A percentile compares a stretch with the other conserved stretches of the same genome.
phyloP scores from a whole-genome alignment of 2,113 vertebrate species.

The Crocuta crocuta region DNA sequence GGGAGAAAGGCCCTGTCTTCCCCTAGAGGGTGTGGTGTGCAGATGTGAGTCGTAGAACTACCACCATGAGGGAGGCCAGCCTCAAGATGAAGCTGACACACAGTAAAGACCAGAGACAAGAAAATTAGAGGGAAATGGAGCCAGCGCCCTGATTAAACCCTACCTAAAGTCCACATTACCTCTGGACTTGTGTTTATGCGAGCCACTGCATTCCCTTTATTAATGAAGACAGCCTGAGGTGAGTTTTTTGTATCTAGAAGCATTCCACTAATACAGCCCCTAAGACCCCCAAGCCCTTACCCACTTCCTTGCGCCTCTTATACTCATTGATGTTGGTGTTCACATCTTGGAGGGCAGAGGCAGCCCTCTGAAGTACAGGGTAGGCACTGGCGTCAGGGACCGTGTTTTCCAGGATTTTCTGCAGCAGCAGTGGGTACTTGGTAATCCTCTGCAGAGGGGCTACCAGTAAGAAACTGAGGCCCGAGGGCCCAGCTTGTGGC shows the following conservation, averaged over 20 bases:
- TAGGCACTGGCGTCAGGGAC: slow-evolving; percentile 84
- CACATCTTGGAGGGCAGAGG: slow-evolving; percentile 89
- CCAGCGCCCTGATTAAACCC: background rate
- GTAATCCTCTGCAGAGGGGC: slow-evolving; percentile 96
- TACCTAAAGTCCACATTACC: background rate
- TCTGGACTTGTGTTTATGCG: background rate
- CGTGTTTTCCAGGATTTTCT: slow-evolving; percentile 95
- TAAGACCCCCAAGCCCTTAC: slow-evolving; percentile 85
- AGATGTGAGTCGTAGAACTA: background rate
- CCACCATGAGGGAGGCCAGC: background rate
- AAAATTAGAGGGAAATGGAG: background rate
- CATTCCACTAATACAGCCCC: rapidly evolving
- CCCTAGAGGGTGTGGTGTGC: background rate
- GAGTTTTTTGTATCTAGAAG: background rate
- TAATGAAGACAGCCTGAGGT: background rate
- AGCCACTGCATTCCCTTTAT: background rate
- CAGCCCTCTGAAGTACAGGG: slow-evolving; percentile 86
- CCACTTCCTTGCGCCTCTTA: slow-evolving; percentile 96
- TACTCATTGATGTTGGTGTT: slow-evolving; percentile 96
- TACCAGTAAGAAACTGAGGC: slow-evolving; percentile 96
- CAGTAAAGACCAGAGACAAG: background rate
- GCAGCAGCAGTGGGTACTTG: slow-evolving; percentile 94
- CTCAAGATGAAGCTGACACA: background rate
- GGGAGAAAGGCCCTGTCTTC: background rate
- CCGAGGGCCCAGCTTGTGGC: slow-evolving; percentile 91